Evolutionary conservation across 2,888 invertebrate genomes (phyloP), one percentile per base, ranked within the genome.

Genomic region (Meiosimyza platycephala): DNA sequence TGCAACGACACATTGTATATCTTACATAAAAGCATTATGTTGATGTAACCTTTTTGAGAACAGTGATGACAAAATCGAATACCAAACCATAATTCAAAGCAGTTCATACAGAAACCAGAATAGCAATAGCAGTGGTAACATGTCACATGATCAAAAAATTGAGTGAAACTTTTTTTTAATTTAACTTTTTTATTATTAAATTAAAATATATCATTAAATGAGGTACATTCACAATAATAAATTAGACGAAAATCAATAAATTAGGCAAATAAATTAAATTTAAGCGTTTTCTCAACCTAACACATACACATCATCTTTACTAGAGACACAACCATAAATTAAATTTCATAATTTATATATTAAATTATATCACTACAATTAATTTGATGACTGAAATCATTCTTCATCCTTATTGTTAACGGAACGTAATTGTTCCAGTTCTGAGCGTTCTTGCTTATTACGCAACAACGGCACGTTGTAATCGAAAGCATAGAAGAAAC

Each of bases 401-500:
- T 59, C 67, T 22, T 82, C 80, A 69, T 84, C 83, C 75, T 82
- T 81, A 72, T 86, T 85, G 75, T 85, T 85, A 72, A 80, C 40
- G 13, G 85, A 64, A 11, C 86, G 84, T 73, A 85, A 78, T 54
- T 79, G 81, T 65, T 86, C 85, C 71, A 86, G 78, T 64, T 86
- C 86, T 70, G 79, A 85, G 13, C 86, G 83, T 74, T 86, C 86
- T 54, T 83, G 77, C 73, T 86, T 83, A 76, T 86, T 86, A 64
- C 86, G 85, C 77, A 86, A 74, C 71, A 87, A 74, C 7, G 85
- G 91, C n/a, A 90, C 92, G 40, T 92, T 91, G 85, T 93, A 93
- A 79, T 90, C 89, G 85, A 91, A 92, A 80, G 89, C 91, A 85
- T 93, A 93, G 89, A 91, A 93, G 89, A 93, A 93, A 67, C 93